Evolutionary conservation across 2,797 vertebrate species (phyloP).

Genomic region (Ambastaia sidthimunki): DNA sequence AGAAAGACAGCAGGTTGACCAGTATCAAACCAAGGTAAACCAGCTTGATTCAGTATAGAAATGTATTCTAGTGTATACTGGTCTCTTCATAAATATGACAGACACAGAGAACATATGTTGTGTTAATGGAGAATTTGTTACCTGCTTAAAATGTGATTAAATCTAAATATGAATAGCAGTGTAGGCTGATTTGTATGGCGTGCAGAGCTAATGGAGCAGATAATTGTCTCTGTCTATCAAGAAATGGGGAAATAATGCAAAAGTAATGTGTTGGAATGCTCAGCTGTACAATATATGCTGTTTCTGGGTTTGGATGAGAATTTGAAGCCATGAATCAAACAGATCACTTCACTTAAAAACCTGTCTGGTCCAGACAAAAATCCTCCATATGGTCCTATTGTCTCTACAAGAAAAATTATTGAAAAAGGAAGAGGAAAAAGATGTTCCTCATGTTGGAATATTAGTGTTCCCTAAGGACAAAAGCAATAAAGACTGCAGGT

Average conservation of each 20-base stretch:
- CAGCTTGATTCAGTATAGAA: not conserved
- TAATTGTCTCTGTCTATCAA: conserved; percentile 69
- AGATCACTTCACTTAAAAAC: conserved; percentile 64
- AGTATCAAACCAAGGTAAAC: not conserved
- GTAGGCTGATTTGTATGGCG: conserved; percentile 64
- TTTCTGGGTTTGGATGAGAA: conserved; percentile 76
- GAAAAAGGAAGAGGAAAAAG: not conserved
- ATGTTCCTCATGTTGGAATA: conserved; percentile 38
- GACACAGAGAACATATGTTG: not conserved
- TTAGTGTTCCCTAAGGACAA: conserved; percentile 51
- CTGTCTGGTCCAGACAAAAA: conserved; percentile 55
- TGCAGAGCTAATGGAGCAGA: conserved; percentile 75
- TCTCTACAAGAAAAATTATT: conserved; percentile 44
- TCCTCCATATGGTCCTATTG: conserved; percentile 49
- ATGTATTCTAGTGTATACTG: not conserved
- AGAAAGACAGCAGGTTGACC: not conserved
- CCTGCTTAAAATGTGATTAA: conserved; percentile 13
- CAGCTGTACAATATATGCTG: conserved; percentile 64
- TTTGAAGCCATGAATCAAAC: conserved; percentile 72
- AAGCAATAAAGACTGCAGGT: conserved; percentile 55
- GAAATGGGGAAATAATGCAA: conserved; percentile 77
- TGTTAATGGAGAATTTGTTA: not conserved
- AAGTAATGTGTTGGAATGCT: conserved; percentile 77
- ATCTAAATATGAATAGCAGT: conserved; percentile 31
- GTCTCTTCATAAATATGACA: not conserved